Percentiles rank a stretch among this genome's conserved stretches.
These are phyloP conservation scores for Drosophila birchii DNA, from an alignment of 2,888 invertebrate genomes.

Conservation along the genomic window DNA sequence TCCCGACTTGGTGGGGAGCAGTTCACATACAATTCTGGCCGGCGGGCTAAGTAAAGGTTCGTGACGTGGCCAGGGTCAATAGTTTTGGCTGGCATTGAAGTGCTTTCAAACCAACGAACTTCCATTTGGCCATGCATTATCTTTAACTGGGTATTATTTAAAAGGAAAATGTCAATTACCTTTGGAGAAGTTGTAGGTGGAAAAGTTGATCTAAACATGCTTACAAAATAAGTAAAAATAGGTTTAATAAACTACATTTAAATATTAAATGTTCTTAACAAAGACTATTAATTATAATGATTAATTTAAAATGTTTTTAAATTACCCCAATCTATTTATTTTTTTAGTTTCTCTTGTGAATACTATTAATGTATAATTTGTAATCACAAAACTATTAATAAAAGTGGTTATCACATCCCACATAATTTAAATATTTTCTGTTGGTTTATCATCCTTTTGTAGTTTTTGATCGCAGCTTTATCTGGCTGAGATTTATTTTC, in stretches of 20 bases:
- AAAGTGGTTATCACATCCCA: not conserved
- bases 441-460: not conserved
- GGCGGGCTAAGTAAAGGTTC: conserved; percentile 50
- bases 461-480: not conserved
- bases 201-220: not conserved
- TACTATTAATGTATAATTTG: not conserved
- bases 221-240: not conserved
- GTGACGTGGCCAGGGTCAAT: conserved; percentile 35
- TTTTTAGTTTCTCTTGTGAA: not conserved
- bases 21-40: conserved; percentile 63
- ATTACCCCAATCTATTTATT: not conserved
- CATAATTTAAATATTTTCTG: conserved; percentile 1
- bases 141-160: conserved; percentile 7
- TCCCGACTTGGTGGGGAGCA: conserved; percentile 40
- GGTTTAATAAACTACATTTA: too few species aligned
- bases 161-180: not conserved
- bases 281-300: not conserved
- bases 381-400: conserved; percentile 3
- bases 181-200: not conserved
- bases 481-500: conserved; percentile 8
- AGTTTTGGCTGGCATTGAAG: conserved; percentile 21
- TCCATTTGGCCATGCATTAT: conserved; percentile 1
- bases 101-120: not conserved
- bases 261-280: too few species aligned
- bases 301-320: not conserved